A percentile compares a stretch with the other conserved stretches of the same genome.
Conservation (phyloP, 2,113 vertebrate genomes). For the Stegostoma tigrinum region DNA sequence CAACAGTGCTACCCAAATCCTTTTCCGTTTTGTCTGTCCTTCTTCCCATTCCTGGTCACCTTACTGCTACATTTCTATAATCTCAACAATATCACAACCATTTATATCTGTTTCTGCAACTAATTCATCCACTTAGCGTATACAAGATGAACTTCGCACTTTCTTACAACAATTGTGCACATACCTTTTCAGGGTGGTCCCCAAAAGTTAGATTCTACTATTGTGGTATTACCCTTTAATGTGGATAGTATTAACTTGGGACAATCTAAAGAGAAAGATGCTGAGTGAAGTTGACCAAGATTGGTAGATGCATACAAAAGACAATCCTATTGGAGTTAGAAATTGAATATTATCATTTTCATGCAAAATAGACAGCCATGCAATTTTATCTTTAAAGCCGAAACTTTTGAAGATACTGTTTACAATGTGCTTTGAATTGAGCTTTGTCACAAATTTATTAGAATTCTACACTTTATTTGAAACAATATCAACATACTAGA, state of each 20-base stretch:
- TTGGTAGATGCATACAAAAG: background rate
- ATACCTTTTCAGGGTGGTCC: background rate
- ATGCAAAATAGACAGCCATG: background rate
- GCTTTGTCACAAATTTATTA: background rate
- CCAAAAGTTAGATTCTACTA: background rate
- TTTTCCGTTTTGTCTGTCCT: too few species aligned
- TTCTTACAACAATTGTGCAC: background rate
- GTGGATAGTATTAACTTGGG: background rate
- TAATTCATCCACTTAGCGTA: background rate
- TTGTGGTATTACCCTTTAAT: background rate
- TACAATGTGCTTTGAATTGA: background rate
- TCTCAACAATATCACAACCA: too few species aligned
- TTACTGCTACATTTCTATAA: too few species aligned
- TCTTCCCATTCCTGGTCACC: too few species aligned
- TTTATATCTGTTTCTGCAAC: too few species aligned
- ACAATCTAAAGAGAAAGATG: background rate
- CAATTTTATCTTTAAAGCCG: background rate
- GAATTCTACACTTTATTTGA: background rate
- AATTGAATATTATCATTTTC: background rate
- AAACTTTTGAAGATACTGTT: background rate
- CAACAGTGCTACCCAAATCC: too few species aligned
- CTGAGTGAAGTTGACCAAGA: background rate
- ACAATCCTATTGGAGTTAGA: background rate
- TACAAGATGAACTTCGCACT: background rate
- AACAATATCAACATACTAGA: background rate